phyloP scores from a whole-genome alignment of 2,888 invertebrate species.

The Melanophora roralis region DNA sequence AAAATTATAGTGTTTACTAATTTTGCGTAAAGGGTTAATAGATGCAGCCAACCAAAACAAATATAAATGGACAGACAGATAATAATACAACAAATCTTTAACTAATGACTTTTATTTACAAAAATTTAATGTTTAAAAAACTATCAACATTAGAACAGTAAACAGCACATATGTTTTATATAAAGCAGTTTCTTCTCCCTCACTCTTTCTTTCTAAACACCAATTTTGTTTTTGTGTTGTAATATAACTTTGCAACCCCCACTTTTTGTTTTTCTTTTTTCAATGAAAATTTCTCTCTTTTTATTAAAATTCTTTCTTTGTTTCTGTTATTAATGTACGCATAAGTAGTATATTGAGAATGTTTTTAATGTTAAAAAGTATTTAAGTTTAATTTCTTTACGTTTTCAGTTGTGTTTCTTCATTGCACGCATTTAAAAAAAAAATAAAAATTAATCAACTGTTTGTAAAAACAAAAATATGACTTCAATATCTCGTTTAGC shows the following conservation, averaged over 20 bases:
- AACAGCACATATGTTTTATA: too few species aligned
- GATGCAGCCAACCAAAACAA: constrained; percentile 9
- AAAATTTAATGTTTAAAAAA: not conserved
- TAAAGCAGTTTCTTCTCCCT: too few species aligned
- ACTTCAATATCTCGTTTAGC: constrained; percentile 53
- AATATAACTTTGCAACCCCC: not conserved
- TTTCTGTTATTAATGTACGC: not conserved
- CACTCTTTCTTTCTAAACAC: too few species aligned
- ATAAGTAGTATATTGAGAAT: not conserved
- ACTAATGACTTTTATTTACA: not conserved
- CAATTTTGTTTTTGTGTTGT: too few species aligned
- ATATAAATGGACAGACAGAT: not conserved
- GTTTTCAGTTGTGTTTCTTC: constrained; percentile 49
- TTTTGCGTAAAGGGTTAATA: constrained; percentile 21
- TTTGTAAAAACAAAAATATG: constrained; percentile 20
- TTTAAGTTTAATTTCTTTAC: constrained; percentile 40
- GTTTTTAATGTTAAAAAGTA: not conserved
- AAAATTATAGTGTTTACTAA: too few species aligned
- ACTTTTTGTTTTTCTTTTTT: not conserved
- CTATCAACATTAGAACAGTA: not conserved
- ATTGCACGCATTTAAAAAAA: not conserved
- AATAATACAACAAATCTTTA: not conserved
- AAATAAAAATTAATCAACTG: not conserved
- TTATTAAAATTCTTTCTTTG: not conserved
- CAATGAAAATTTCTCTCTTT: not conserved